Percentiles rank a stretch among this genome's conserved stretches.
phyloP scores from a whole-genome alignment of 2,113 vertebrate species.

The Urocitellus parryii region DNA sequence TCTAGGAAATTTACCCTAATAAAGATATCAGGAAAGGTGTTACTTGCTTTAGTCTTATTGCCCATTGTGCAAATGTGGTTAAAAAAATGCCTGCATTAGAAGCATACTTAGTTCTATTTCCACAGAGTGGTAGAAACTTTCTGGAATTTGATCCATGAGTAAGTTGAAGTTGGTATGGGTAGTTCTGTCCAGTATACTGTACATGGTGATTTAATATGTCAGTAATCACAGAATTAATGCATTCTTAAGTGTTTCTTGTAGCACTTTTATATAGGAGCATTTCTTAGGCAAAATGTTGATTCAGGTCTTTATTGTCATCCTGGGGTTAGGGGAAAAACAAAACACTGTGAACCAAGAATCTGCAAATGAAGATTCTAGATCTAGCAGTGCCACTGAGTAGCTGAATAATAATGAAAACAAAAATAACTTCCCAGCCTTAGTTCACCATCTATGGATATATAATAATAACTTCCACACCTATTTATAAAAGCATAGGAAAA shows the following conservation, averaged over 20 bases:
- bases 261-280: background rate
- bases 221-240: background rate
- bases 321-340: background rate
- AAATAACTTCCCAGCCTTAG: background rate
- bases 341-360: background rate
- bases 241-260: background rate
- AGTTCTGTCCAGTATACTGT: background rate
- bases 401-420: constrained; percentile 3
- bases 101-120: background rate
- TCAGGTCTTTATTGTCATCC: background rate
- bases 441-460: background rate
- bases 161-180: background rate
- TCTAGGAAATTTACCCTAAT: background rate
- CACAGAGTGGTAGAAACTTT: background rate
- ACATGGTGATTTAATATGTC: background rate
- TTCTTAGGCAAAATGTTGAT: background rate
- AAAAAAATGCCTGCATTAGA: background rate
- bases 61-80: background rate
- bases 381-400: background rate
- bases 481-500: background rate
- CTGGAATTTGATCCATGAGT: background rate
- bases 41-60: background rate
- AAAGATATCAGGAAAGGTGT: background rate
- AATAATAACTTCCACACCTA: background rate
- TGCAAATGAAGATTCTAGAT: background rate